Percentiles rank a stretch among this genome's conserved stretches.
Conservation (phyloP, 2,888 invertebrate genomes). For the Scrobipalpa atriplicella region DNA sequence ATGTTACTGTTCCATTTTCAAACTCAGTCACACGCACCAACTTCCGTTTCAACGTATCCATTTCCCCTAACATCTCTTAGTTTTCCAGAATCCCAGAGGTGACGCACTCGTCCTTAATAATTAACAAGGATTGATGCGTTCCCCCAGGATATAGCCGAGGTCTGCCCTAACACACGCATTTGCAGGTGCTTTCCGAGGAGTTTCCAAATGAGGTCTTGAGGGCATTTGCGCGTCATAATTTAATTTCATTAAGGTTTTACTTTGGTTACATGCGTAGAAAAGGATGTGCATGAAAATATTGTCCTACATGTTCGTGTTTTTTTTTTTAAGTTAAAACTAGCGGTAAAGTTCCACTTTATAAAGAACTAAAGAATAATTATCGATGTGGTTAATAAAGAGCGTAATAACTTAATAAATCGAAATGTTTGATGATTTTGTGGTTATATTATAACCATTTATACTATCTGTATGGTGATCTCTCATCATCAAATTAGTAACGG, state of each 20-base stretch:
- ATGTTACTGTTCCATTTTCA: background rate
- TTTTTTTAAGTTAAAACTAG: too few species aligned
- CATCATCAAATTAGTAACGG: too few species aligned
- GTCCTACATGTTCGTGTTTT: too few species aligned
- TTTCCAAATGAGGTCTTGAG: background rate
- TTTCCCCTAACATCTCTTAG: conserved; percentile 1
- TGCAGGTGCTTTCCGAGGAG: conserved; percentile 2
- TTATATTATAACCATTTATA: too few species aligned
- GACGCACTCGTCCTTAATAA: conserved; percentile 52
- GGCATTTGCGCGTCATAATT: background rate
- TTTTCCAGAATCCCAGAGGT: conserved; percentile 18
- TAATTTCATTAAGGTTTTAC: background rate
- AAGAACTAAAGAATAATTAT: too few species aligned
- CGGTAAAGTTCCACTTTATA: too few species aligned
- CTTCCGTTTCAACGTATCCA: background rate
- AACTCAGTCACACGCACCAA: background rate
- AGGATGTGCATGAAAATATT: too few species aligned
- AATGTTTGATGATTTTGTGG: too few species aligned
- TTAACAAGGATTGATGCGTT: conserved; percentile 71
- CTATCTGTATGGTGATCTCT: too few species aligned
- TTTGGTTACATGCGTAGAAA: too few species aligned
- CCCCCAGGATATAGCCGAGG: conserved; percentile 42
- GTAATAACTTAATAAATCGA: too few species aligned
- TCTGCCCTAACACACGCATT: conserved; percentile 26
- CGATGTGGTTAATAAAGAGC: too few species aligned